These are phyloP conservation scores for Geodia barretti DNA, from an alignment of 37 sponge, comb jelly and placozoan species.

Conservation along the genomic window DNA sequence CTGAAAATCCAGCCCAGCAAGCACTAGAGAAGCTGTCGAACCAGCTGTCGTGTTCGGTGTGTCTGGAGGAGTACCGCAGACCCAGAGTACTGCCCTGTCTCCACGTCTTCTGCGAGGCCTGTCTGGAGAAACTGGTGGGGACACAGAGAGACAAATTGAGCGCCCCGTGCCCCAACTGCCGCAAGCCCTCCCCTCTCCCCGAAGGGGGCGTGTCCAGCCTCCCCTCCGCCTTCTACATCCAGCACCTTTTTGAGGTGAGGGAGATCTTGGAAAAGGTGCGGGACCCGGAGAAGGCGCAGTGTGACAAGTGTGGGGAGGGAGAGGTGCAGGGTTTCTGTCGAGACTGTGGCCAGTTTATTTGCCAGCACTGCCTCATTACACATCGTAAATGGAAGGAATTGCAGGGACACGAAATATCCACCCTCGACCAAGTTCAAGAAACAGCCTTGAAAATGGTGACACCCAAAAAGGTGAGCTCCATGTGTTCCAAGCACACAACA, in stretches of 20 bases:
- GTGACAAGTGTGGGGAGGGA: slow-evolving; percentile 16
- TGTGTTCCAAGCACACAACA: slow-evolving; percentile 6
- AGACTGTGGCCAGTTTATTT: slow-evolving; percentile 32
- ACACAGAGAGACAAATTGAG: background rate
- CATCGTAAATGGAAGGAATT: slow-evolving; percentile 22
- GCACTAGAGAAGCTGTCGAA: slow-evolving; percentile 2
- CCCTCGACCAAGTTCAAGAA: background rate
- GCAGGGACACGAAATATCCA: slow-evolving; percentile 1
- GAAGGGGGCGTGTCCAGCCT: background rate
- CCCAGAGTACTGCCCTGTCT: slow-evolving; percentile 29
- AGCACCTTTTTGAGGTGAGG: slow-evolving; percentile 21
- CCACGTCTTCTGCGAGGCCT: slow-evolving; percentile 10
- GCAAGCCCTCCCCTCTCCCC: slow-evolving; percentile 3
- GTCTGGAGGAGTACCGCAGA: slow-evolving; percentile 3
- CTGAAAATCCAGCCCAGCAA: background rate
- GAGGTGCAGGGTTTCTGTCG: slow-evolving; percentile 25
- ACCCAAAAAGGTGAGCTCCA: background rate
- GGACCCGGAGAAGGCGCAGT: background rate
- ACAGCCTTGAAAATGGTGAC: background rate
- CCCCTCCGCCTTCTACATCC: slow-evolving; percentile 3
- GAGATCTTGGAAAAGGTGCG: slow-evolving; percentile 9
- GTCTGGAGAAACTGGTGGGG: slow-evolving; percentile 1
- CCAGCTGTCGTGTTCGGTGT: slow-evolving; percentile 21
- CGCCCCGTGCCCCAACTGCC: slow-evolving; percentile 10
- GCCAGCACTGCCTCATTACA: slow-evolving; percentile 4